These are phyloP conservation scores for Petrocephalus schoutedeni DNA, from an alignment of 2,797 vertebrate genomes.

Conservation along the genomic window DNA sequence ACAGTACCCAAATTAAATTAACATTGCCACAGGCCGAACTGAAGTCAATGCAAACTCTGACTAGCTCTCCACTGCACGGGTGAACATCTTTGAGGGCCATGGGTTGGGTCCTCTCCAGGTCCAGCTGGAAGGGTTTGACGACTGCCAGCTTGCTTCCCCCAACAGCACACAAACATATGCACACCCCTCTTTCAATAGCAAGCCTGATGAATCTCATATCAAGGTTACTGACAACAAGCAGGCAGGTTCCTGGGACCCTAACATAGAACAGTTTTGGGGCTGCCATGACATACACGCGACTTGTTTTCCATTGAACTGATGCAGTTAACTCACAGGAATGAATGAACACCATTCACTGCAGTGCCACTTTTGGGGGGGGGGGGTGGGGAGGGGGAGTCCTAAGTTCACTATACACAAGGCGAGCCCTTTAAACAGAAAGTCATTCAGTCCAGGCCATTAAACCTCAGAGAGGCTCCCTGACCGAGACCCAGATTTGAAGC, in stretches of 20 bases:
- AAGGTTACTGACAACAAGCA: conserved; percentile 20
- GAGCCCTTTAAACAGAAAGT: not conserved
- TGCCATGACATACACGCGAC: not conserved
- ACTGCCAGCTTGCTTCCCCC: not conserved
- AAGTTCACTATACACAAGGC: not conserved
- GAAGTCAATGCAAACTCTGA: not conserved
- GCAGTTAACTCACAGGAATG: not conserved
- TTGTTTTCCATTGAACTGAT: not conserved
- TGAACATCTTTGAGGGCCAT: not conserved
- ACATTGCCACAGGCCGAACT: not conserved
- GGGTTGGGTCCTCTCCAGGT: not conserved
- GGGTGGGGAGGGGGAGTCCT: not conserved
- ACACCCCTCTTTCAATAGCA: not conserved
- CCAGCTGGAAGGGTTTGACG: not conserved
- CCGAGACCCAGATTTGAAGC: not conserved
- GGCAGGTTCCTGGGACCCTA: not conserved
- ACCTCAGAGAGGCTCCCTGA: not conserved
- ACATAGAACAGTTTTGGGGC: not conserved
- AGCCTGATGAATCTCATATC: conserved; percentile 6
- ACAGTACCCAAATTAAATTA: not conserved
- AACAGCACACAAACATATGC: conserved; percentile 12
- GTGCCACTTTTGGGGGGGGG: not conserved
- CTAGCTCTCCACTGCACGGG: not conserved
- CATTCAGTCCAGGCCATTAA: not conserved
- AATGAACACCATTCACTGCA: not conserved